Evolutionary conservation across 2,797 vertebrate genomes (phyloP).

Genomic region (Podargus strigoides): DNA sequence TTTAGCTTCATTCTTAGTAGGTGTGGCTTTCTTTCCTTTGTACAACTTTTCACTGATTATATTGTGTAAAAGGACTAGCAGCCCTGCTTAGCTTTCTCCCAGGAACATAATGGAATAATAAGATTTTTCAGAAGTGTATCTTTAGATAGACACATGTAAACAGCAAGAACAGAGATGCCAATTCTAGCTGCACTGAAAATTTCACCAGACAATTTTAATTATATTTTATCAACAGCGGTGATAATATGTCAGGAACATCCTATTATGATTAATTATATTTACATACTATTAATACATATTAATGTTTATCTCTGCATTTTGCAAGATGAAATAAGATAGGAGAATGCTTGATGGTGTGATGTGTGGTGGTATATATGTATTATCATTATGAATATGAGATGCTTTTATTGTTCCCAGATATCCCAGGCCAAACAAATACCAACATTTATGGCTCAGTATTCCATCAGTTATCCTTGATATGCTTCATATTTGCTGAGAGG

Average conservation of each 20-base stretch:
- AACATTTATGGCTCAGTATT: conserved; percentile 14
- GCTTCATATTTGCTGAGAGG: not conserved
- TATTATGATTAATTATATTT: conserved; percentile 51
- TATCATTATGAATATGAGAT: conserved; percentile 41
- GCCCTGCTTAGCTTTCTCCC: not conserved
- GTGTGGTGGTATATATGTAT: conserved; percentile 21
- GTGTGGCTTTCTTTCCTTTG: not conserved
- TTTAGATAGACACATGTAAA: not conserved
- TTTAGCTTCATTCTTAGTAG: not conserved
- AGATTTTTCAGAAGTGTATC: not conserved
- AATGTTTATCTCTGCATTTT: conserved; percentile 4
- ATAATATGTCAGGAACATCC: conserved; percentile 1
- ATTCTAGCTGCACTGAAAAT: not conserved
- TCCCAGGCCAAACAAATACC: not conserved
- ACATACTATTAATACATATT: conserved; percentile 20
- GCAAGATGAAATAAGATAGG: not conserved
- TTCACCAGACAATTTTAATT: conserved; percentile 21
- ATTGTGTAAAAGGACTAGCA: not conserved
- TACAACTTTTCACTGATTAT: not conserved
- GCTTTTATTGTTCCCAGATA: conserved; percentile 48
- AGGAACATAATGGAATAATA: not conserved
- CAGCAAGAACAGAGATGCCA: not conserved
- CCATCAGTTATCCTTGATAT: conserved; percentile 28
- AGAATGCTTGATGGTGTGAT: conserved; percentile 4
- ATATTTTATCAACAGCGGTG: conserved; percentile 34